phyloP scores from a whole-genome alignment of 2,113 vertebrate genomes.

The Misgurnus anguillicaudatus region DNA sequence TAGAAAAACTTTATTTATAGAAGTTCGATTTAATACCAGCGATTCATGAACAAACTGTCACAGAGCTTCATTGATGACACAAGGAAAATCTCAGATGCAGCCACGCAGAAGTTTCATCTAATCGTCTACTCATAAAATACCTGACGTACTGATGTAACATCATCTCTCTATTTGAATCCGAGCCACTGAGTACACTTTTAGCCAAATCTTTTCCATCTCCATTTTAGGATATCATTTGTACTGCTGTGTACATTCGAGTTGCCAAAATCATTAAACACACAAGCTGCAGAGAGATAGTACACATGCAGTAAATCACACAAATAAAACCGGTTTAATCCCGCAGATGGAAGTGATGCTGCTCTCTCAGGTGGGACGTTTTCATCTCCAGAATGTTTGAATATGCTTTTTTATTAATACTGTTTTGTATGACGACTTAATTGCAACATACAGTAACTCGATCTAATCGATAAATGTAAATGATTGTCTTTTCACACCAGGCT shows the following conservation, averaged over 20 bases:
- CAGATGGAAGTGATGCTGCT: background rate
- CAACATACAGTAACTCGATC: constrained; percentile 22
- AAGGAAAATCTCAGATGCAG: constrained; percentile 18
- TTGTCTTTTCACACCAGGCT: constrained; percentile 8
- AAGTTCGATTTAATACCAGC: constrained; percentile 3
- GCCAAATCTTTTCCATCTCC: constrained; percentile 19
- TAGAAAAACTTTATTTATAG: constrained; percentile 20
- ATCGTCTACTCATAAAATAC: constrained; percentile 29
- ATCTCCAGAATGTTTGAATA: background rate
- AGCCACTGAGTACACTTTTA: constrained; percentile 13
- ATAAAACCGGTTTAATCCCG: background rate
- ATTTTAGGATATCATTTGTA: constrained; percentile 3
- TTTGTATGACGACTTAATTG: constrained; percentile 24
- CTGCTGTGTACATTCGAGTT: background rate
- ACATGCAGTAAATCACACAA: background rate
- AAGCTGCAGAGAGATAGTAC: background rate
- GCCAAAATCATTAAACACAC: background rate
- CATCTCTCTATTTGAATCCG: constrained; percentile 16
- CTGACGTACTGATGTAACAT: constrained; percentile 18
- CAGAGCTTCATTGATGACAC: background rate
- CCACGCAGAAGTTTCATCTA: constrained; percentile 10
- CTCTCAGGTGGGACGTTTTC: background rate
- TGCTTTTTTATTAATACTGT: background rate
- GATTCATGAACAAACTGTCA: constrained; percentile 19
- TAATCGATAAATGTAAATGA: constrained; percentile 48